Evolutionary conservation across 2,797 vertebrate genomes (phyloP), one percentile per base, ranked within the genome.

Genomic region (Tenualosa thibaudeaui): DNA sequence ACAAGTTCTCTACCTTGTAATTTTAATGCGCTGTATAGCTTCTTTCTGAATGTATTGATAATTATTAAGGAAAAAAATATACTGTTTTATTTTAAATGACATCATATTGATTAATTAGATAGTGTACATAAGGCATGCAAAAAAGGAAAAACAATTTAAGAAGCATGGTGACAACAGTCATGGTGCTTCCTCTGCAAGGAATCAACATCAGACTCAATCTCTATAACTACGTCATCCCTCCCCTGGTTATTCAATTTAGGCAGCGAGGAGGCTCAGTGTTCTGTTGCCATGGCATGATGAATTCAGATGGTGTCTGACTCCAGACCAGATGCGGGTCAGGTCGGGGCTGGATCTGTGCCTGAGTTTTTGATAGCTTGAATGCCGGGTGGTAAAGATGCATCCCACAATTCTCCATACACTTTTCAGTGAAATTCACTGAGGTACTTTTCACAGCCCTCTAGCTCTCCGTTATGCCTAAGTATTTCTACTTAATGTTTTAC

Each of bases 31-130:
- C 92, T 95, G 93, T 94, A 93, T 90, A 89, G 91, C 90, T 91
- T 94, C 92, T 94, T 93, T 93, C 90, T 93, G 94, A 95, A 95
- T 95, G 95, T 95, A 95, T 91, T 49, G 90, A 88, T 78, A 24
- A 46, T 26, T 49, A 90, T 91, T 91, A 90, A 92, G 91, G 87
- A 81, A 81, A 46, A 85, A 87, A 82, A 83, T 31, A 51, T 81
- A 86, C 89, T 89, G 89, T 91, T 89, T 84, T 87, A 87, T 60
- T 85, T 65, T 85, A 89, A 86, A 81, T 22, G 82, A 71, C 81
- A 78, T 90, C 89, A 91, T 90, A 88, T 89, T 2, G 46, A 90
- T 86, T 87, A 54, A 54, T 90, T 90, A 50, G 86, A 90, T 93
- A 90, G 86, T 94, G 88, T 90, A 88, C 87, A 90, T 88, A 89